These are phyloP conservation scores for Esox niger DNA, from an alignment of 2,113 vertebrate genomes.

Conservation along the genomic window DNA sequence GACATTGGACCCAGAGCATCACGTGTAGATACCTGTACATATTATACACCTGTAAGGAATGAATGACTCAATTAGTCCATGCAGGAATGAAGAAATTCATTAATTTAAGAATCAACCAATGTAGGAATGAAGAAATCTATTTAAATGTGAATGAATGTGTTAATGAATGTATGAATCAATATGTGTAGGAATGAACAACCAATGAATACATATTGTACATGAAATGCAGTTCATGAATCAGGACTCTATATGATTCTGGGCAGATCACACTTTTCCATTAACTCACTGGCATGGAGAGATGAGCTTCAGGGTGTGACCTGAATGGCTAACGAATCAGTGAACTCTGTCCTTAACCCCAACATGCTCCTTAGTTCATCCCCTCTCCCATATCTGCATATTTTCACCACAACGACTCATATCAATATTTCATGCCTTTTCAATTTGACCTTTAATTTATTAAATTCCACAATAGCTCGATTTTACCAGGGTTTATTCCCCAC, in stretches of 20 bases:
- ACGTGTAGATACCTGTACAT: no score
- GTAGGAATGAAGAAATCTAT: no score
- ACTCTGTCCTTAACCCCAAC: neutral
- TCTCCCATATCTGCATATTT: conserved; percentile 8
- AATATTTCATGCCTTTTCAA: conserved; percentile 23
- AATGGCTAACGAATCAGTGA: neutral
- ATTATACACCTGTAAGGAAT: no score
- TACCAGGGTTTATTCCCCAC: conserved; percentile 17
- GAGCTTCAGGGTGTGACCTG: neutral
- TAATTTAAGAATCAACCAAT: no score
- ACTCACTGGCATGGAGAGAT: neutral
- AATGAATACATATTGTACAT: no score
- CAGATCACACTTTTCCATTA: neutral
- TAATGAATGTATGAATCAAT: no score
- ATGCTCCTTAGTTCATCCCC: neutral
- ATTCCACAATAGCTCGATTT: conserved; percentile 18
- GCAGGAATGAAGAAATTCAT: no score
- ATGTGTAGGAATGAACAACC: no score
- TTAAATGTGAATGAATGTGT: no score
- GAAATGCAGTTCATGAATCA: no score
- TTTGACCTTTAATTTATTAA: conserved; percentile 43
- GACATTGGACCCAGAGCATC: neutral
- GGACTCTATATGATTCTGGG: no score
- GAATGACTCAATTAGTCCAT: no score
- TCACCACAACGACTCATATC: conserved; percentile 8